Evolutionary conservation across 2,888 invertebrate genomes (phyloP).

Genomic region (Lymantria dispar): DNA sequence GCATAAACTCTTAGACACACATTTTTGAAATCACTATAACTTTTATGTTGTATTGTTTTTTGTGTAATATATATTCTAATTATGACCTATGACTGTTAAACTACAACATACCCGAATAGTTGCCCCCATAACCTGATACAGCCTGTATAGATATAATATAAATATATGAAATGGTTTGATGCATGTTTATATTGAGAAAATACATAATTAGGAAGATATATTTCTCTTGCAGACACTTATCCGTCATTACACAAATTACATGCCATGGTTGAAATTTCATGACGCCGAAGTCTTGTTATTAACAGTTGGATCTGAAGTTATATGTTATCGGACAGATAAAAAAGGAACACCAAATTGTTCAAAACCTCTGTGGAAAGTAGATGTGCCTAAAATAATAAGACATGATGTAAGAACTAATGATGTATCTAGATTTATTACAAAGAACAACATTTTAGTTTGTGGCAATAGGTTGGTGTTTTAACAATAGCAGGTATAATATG

Average conservation of each 20-base stretch:
- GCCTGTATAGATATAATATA: too few relatives aligned
- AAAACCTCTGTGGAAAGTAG: slow-evolving; percentile 49
- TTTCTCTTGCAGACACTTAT: slow-evolving; percentile 56
- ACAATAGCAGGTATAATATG: neutral
- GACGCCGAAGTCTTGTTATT: slow-evolving; percentile 51
- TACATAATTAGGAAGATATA: too few relatives aligned
- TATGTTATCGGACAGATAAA: slow-evolving; percentile 48
- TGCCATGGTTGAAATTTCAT: slow-evolving; percentile 66
- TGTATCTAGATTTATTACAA: slow-evolving; percentile 67
- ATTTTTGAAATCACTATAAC: too few relatives aligned
- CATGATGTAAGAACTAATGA: slow-evolving; percentile 70
- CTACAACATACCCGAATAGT: too few relatives aligned
- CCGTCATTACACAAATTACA: slow-evolving; percentile 56
- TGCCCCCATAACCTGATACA: too few relatives aligned
- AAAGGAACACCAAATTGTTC: slow-evolving; percentile 44
- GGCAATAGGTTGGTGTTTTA: slow-evolving; percentile 64
- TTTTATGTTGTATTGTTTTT: too few relatives aligned
- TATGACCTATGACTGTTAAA: too few relatives aligned
- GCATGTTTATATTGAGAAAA: too few relatives aligned
- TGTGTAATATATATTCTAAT: too few relatives aligned
- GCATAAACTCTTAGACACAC: too few relatives aligned
- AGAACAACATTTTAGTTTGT: slow-evolving; percentile 55
- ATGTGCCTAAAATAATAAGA: slow-evolving; percentile 56
- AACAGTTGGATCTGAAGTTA: slow-evolving; percentile 56
- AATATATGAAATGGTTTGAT: too few relatives aligned